phyloP scores from a whole-genome alignment of 2,113 vertebrate species.

The Corythaeola cristata region DNA sequence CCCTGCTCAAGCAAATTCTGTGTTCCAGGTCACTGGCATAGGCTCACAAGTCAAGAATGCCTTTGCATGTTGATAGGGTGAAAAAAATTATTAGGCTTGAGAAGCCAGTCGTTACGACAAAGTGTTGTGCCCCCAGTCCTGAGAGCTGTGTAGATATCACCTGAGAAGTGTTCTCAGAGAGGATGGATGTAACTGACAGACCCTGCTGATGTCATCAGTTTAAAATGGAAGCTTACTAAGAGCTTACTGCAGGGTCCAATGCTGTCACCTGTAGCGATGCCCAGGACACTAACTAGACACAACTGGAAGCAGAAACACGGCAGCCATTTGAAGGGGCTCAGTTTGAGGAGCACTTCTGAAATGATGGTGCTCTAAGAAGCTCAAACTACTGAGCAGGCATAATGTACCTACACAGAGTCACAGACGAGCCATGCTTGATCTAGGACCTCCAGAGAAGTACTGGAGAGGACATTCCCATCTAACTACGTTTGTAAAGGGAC shows the following conservation, averaged over 20 bases:
- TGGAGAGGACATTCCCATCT: neutral
- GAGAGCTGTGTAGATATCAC: neutral
- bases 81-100: neutral
- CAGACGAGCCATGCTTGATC: accelerated
- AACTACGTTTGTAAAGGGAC: too few relatives aligned
- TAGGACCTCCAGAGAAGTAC: neutral
- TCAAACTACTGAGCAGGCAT: neutral
- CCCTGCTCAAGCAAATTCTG: neutral
- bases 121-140: neutral
- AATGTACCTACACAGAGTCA: neutral
- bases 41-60: neutral
- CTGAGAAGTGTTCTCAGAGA: neutral
- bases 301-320: neutral
- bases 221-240: neutral
- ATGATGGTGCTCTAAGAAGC: neutral
- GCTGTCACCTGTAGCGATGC: neutral
- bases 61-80: neutral
- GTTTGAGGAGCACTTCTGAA: neutral
- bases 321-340: neutral
- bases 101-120: neutral
- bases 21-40: neutral
- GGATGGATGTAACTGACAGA: neutral
- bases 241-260: neutral
- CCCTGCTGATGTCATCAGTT: neutral
- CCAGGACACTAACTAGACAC: neutral